Evolutionary conservation across 1,140 invertebrate genomes (phyloP).

Genomic region (Drosophila pachea): DNA sequence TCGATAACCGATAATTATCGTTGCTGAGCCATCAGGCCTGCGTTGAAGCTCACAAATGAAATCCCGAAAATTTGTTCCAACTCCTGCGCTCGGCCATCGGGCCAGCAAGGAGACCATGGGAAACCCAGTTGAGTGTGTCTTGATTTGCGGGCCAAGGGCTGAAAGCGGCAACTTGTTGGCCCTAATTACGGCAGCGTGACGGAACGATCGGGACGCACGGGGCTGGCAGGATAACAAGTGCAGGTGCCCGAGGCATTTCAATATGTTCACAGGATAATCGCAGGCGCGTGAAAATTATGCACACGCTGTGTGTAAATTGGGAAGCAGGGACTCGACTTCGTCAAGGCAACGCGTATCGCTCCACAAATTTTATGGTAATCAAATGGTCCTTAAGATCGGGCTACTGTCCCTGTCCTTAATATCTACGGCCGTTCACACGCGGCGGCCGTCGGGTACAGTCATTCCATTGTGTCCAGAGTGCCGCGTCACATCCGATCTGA

Average conservation of each 20-base stretch:
- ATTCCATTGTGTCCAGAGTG: conserved; percentile 20
- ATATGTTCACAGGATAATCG: conserved; percentile 48
- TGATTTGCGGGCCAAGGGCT: conserved; percentile 33
- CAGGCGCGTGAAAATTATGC: conserved; percentile 69
- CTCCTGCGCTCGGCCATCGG: conserved; percentile 4
- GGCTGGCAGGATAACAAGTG: conserved; percentile 35
- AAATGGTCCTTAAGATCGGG: conserved; percentile 39
- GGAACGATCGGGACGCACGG: conserved; percentile 24
- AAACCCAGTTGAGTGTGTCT: conserved; percentile 48
- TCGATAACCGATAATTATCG: too few relatives aligned
- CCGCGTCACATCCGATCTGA: conserved; percentile 58
- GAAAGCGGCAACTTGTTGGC: conserved; percentile 38
- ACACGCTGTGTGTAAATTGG: conserved; percentile 18
- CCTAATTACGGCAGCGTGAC: conserved; percentile 41
- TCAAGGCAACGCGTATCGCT: conserved; percentile 47
- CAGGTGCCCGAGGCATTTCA: conserved; percentile 29
- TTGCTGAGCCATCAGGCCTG: too few relatives aligned
- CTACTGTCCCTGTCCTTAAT: conserved; percentile 16
- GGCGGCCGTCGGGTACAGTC: conserved; percentile 18
- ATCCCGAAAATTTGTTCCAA: conserved; percentile 28
- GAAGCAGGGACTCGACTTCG: conserved; percentile 32
- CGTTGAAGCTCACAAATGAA: conserved; percentile 50
- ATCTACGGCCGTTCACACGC: conserved; percentile 57
- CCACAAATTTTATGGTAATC: conserved; percentile 62
- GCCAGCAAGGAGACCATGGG: conserved; percentile 30